Evolutionary conservation across 2,797 vertebrate genomes (phyloP), one percentile per base, ranked within the genome.

Genomic region (Yasuhikotakia modesta): DNA sequence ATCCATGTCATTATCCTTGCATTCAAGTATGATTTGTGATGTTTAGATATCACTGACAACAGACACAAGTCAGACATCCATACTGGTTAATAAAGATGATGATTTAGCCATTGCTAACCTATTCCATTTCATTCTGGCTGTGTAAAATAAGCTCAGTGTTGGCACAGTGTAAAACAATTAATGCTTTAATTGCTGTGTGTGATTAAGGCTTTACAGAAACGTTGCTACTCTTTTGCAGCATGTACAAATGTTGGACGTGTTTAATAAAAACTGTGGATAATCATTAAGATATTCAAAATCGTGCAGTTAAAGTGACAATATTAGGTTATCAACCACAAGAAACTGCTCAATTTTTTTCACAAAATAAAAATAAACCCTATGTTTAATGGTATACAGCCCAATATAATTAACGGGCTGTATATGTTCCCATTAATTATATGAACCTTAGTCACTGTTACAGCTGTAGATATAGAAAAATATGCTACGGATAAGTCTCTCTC

Each of bases 1-100:
- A 21, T 55, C 30, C 24, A 76, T 81, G 46, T 71, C 27, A 65
- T 57, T 68, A 64, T 64, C 50, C n/a, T n/a, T 66, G 50, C 53
- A 53, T 63, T 63, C 55, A 30, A 24, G 58, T 53, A 66, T 70
- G 66, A 45, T 60, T 60, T 81, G 61, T 65, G 39, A 43, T 10
- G 10, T 43, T 43, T 43, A 43, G 35, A 27, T 27, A 27, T 60
- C 16, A n/a, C 32, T 57, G 3, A 68, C 3, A 21, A 11, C 3
- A 2, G 1, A 52, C 5, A 43, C 8, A 52, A 48, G 46, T 48
- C 3, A 16, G 16, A 14, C 16, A 48, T 48, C 48, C 4, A 6
- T n/a, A 17, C 48, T 10, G 19, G 17, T 52, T 52, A n/a, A 5
- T n/a, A 6, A 52, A 52, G 17, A 52, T 52, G 2, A 52, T 1